Evolutionary conservation across 2,113 vertebrate genomes (phyloP).

Genomic region (Zosterops hypoxanthus): DNA sequence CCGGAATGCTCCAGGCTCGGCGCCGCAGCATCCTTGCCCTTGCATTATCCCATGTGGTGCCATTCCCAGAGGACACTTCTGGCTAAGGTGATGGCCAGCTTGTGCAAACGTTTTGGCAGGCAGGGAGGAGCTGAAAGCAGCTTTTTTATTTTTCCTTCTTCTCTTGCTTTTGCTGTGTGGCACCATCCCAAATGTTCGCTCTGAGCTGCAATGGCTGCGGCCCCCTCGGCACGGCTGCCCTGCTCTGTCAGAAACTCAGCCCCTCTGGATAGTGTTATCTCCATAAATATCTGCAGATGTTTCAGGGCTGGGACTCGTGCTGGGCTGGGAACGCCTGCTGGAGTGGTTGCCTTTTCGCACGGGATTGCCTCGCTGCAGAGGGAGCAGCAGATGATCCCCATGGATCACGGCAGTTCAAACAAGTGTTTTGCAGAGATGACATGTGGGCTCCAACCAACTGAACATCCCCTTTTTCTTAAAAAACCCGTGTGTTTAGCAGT

Average conservation of each 20-base stretch:
- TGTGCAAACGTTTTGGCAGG: background rate
- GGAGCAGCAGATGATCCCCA: background rate
- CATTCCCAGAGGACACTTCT: background rate
- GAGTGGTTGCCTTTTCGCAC: background rate
- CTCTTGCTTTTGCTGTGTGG: background rate
- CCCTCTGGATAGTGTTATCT: slow-evolving; percentile 46
- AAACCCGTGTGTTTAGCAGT: background rate
- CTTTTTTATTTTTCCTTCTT: background rate
- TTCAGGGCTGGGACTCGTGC: background rate
- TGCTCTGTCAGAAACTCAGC: background rate
- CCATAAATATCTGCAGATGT: slow-evolving; percentile 57
- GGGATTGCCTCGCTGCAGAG: background rate
- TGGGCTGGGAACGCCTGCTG: background rate
- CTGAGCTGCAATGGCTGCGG: accelerated
- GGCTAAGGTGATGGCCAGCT: background rate
- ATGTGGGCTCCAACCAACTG: slow-evolving; percentile 5
- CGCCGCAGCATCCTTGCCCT: accelerated
- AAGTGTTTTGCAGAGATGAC: slow-evolving; percentile 23
- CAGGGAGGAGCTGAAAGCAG: background rate
- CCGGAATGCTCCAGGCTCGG: background rate
- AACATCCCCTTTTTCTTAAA: background rate
- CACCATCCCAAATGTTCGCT: background rate
- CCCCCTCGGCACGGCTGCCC: background rate
- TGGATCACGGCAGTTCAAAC: background rate
- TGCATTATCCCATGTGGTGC: background rate